Evolutionary conservation across 2,888 invertebrate genomes (phyloP), one percentile per base, ranked within the genome.

Genomic region (Drosophila falleni): DNA sequence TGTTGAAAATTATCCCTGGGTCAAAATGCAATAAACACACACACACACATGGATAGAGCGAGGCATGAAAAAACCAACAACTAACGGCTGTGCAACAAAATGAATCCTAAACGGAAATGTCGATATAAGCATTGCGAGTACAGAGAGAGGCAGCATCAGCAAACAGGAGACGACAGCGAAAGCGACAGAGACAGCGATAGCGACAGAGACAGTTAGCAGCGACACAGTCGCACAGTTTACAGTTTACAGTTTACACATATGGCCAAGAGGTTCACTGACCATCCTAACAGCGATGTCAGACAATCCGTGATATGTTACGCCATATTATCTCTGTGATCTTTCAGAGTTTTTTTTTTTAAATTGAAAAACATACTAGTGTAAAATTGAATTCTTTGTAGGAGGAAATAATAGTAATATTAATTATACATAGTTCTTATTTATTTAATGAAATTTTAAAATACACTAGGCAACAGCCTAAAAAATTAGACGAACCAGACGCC

Each of bases 51-150:
- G 42, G 15, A 35, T 3, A 59, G 42, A 46, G 19, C 6, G 41
- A 49, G 19, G 16, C 44, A 62, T 33, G 61, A 35, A 42, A 59
- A 75, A 60, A 69, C 42, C 64, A 83, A 83, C 81, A 76, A 83
- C 79, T 73, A 87, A 85, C 79, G 70, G 78, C 63, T 68, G 63
- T 50, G 49, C 77, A 74, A 66, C 85, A 87, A 84, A 85, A 85
- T 85, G 88, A 87, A 89, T 89, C 82, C 89, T 87, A 81, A 85
- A 84, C 85, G 85, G 89, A 85, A 85, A 85, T 89, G 85, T 85
- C 89, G 88, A 85, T 89, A 87, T 84, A 79, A 87, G 89, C 84
- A 84, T 79, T 78, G 87, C 79, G 60, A 60, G 56, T 60, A 53
- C 80, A 49, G 64, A 44, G 64, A 44, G 51, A 64, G 69, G 67